phyloP scores from a whole-genome alignment of 2,797 vertebrate species.

The Staurois parvus region DNA sequence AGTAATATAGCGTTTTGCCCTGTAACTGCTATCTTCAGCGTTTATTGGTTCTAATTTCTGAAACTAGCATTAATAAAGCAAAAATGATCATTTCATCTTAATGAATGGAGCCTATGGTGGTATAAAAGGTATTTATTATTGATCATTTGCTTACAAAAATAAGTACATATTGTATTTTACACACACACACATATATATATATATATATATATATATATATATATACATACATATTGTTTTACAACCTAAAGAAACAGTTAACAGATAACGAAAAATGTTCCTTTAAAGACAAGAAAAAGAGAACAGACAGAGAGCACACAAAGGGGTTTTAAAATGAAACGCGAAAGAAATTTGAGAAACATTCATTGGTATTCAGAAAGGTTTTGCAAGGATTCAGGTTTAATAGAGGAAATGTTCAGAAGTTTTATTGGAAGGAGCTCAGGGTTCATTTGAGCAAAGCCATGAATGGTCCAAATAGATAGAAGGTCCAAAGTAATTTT shows the following conservation, averaged over 20 bases:
- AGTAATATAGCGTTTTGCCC: no score
- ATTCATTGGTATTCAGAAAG: constrained; percentile 38
- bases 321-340: constrained; percentile 25
- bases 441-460: constrained; percentile 54
- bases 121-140: no score
- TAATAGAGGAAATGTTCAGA: constrained; percentile 60
- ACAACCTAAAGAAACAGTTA: not conserved
- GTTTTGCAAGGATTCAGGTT: constrained; percentile 52
- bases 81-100: no score
- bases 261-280: not conserved
- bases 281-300: constrained; percentile 11
- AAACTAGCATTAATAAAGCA: no score
- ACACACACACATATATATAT: no score
- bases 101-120: no score
- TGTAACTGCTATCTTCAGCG: no score
- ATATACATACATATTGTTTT: no score
- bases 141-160: no score
- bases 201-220: no score
- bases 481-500: constrained; percentile 56
- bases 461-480: constrained; percentile 54
- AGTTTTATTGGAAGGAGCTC: constrained; percentile 56
- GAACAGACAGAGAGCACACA: constrained; percentile 26
- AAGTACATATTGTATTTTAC: no score
- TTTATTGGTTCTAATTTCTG: no score
- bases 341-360: constrained; percentile 34